Base-by-base conservation (phyloP, 1,140 invertebrate species). In the Leguminivora glycinivorella region DNA sequence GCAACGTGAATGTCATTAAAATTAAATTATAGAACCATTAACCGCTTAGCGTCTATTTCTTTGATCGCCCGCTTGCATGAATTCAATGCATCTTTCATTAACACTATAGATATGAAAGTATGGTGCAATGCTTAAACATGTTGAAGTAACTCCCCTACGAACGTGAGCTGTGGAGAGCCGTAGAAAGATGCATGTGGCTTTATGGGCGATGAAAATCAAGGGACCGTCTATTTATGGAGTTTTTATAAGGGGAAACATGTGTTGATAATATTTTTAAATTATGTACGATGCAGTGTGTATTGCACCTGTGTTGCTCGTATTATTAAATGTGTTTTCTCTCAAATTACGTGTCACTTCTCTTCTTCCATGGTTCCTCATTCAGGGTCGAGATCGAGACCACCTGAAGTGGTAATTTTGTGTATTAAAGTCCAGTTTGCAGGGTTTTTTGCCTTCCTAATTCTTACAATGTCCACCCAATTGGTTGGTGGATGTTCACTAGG, bases 161-260 rank as follows among this genome's bases (percentile, higher is more conserved):
- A 79, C 76, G 79, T 79, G 77, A 83, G 78, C 74, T 82, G 84
- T 83, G 70, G 79, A 29, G 25, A 52, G 72, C 69, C 70, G 78
- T 56, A 25, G 31, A 75, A 76, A 77, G 79, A 71, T 74, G 78
- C 82, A 81, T 80, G 82, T 82, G 84, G 80, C 77, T 85, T 87
- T 89, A 85, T 84, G 78, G 80, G 71, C 84, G 81, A 85, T 87
- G 83, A 86, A 88, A 82, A 80, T 82, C 79, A 75, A 78, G 78
- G 83, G 83, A 83, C 31, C 77, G 79, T 82, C 76, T 85, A 84
- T 86, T 86, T 87, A 84, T 77, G 79, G 77, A 68, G 69, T 69
- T 68, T 83, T 83, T 84, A 74, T 82, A 82, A 78, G 71, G 73
- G 73, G 75, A 75, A 83, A 83, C 85, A 85, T 86, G 81, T 86